Evolutionary conservation across 2,113 vertebrate species (phyloP).

Genomic region (Chamaetylas fuelleborni): DNA sequence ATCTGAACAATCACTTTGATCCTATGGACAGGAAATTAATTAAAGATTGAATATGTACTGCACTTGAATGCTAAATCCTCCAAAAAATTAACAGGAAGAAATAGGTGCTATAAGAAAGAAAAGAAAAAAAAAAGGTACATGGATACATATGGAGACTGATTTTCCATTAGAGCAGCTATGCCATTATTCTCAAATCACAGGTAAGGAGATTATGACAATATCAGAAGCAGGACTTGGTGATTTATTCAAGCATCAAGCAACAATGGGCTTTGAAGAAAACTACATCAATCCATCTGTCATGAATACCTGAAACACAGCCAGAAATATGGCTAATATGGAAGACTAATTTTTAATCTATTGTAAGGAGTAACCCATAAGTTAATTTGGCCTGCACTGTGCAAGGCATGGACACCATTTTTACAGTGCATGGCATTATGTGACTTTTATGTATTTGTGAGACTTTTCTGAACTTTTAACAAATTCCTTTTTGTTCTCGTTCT

Average conservation of each 20-base stretch:
- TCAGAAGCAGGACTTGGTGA: background rate
- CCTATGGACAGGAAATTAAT: background rate
- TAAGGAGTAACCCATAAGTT: background rate
- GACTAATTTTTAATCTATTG: background rate
- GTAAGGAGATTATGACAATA: background rate
- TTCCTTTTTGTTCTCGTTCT: background rate
- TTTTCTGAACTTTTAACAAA: background rate
- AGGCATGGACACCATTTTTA: background rate
- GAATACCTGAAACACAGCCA: background rate
- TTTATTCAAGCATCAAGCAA: background rate
- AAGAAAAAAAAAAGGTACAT: background rate
- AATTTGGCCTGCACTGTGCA: background rate
- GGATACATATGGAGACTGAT: background rate
- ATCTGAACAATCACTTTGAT: background rate
- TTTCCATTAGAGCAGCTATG: background rate
- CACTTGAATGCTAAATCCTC: background rate
- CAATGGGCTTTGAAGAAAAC: background rate
- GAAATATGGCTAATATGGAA: background rate
- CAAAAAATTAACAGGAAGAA: background rate
- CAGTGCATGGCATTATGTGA: background rate
- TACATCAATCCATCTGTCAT: background rate
- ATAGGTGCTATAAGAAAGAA: background rate
- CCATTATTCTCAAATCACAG: background rate
- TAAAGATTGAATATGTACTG: background rate
- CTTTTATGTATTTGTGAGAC: background rate